Evolutionary conservation across 2,113 vertebrate species (phyloP), one percentile per base, ranked within the genome.

Genomic region (Bubo bubo): DNA sequence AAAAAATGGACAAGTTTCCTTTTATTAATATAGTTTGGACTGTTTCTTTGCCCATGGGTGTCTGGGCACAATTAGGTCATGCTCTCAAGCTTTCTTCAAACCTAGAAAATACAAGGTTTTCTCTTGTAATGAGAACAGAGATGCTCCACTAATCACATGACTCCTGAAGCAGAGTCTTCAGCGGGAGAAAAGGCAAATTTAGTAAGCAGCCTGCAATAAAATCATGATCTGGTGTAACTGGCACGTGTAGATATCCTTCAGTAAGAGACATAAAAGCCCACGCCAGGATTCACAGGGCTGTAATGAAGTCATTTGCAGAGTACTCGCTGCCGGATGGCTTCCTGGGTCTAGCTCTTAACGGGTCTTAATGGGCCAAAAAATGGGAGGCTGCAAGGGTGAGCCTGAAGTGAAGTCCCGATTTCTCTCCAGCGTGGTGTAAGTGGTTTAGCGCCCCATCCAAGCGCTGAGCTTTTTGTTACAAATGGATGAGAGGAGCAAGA

Each of bases 401-500:
- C 9, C 63, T 84, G 63, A 41, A 52, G 63, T 1, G 6, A 34
- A 68, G 47, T 32, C 56, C 74, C 50, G 63, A 21, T 35, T 14
- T 45, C 16, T 6, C 43, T 45, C 39, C 52, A 79, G 53, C 2
- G 2, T 4, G 35, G 55, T 30, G 8, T 4, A 17, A 68, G 55
- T 4, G 50, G 8, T 39, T 56, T 47, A 27, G 47, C 6, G 2
- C 3, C 41, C 41, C 0, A 0, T 6, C 37, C 45, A 27, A 50
- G 60, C 2, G 0, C 41, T 0, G 1, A 23, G 39, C 30, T 62
- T 19, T 56, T 39, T 55, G 34, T 45, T 49, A 14, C 15, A 41
- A 39, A 10, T 15, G 76, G 55, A 5, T 26, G 63, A 76, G 41
- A 34, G 67, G 49, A 88, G 62, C 16, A 11, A 26, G 67, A 47